Base-by-base conservation (phyloP, 2,888 invertebrate species). In the Epinotia bilunana region DNA sequence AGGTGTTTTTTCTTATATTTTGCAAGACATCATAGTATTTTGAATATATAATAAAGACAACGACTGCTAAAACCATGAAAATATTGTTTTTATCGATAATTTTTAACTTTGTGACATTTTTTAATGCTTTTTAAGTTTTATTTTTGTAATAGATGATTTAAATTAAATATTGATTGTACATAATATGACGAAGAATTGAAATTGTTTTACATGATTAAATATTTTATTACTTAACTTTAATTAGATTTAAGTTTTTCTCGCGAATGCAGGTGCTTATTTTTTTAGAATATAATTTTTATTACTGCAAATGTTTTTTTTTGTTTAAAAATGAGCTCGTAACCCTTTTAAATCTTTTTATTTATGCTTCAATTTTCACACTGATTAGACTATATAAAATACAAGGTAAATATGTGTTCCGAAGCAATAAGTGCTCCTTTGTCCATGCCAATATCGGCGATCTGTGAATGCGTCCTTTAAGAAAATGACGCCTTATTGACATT, bases 191-290 rank as follows among this genome's bases (percentile, higher is more conserved):
- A 33, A 39, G 12, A 64, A 67, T 57, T 55, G 28, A 43, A 64
- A 60, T 71, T 71, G 65, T 71, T 65, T 68, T 72, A 72, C 61
- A 67, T 60, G 39, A 23, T 72, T 61, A 65, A 61, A 75, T 75
- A 75, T 75, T 75, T 72, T 75, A 75, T 72, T 67, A 71, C 43
- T 43, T 73, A 73, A 28, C 53, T 46, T 72, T 65, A 65, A 62
- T 65, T 75, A 72, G 65, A 23, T 75, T 75, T 62, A 57, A 67
- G 71, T 39, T 28, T 33, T n/a, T 70, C 55, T 65, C 67, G 64
- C 46, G 46, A 65, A 61, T 43, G 67, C 64, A 70, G 74, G 75
- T 75, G 75, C 75, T 75, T 67, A 62, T 72, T 67, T 72, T 74
- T 67, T 72, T 67, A 62, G 69, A 60, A 46, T 72, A 62, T 67